Conservation (phyloP, 2,113 vertebrate species). For the Elaphurus davidianus region DNA sequence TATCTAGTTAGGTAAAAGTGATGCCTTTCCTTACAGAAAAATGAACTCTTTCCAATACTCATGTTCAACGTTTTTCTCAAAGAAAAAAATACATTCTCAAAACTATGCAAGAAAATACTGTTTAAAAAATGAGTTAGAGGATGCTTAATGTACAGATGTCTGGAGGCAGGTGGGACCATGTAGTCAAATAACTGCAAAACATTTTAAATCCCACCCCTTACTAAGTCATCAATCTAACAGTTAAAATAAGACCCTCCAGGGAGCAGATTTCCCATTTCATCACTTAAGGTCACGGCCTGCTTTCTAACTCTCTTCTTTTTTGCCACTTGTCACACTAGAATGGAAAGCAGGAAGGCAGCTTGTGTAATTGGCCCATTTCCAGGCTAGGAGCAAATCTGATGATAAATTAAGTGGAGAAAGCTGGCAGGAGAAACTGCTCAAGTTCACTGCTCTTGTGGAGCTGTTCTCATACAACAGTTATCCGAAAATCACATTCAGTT, state of each 20-base stretch:
- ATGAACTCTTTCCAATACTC: background rate
- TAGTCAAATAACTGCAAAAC: background rate
- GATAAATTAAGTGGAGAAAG: constrained; percentile 26
- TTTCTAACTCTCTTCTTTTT: constrained; percentile 27
- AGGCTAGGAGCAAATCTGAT: constrained; percentile 26
- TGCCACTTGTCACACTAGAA: constrained; percentile 8
- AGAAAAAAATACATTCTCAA: background rate
- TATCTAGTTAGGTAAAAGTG: constrained; percentile 1
- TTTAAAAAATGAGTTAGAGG: background rate
- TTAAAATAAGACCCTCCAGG: constrained; percentile 28
- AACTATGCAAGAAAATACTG: background rate
- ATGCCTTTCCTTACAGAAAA: constrained; percentile 7
- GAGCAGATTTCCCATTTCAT: constrained; percentile 38
- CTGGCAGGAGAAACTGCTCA: background rate
- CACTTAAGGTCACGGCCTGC: constrained; percentile 20
- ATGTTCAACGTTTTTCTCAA: constrained; percentile 27
- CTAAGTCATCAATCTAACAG: constrained; percentile 2
- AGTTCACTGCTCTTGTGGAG: background rate
- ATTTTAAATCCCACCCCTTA: constrained; percentile 14
- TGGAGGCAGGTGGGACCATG: background rate
- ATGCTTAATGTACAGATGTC: background rate
- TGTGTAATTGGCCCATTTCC: constrained; percentile 22
- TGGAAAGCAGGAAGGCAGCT: constrained; percentile 16
- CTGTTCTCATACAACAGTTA: background rate
- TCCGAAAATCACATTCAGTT: background rate